These are phyloP conservation scores for Austrofundulus limnaeus DNA, from an alignment of 2,113 vertebrate species.

Conservation along the genomic window DNA sequence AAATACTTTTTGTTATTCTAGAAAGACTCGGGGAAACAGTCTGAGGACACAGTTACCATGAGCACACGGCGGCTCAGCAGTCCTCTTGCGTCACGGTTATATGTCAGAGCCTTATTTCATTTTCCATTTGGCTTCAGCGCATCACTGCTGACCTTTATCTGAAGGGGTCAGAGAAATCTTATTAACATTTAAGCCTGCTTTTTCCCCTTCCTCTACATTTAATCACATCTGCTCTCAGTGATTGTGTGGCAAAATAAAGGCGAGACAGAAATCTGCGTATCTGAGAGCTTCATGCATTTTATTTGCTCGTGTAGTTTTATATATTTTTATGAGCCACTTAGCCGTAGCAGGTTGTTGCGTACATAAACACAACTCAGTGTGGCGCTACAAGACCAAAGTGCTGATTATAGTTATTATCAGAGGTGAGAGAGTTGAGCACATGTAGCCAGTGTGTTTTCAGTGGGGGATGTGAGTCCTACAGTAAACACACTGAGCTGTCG, in stretches of 20 bases:
- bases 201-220: slow-evolving; percentile 10
- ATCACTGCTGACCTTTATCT: slow-evolving; percentile 16
- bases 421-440: slow-evolving; percentile 26
- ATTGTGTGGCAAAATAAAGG: not conserved
- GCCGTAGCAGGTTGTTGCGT: no score
- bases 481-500: not conserved
- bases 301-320: no score
- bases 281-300: not conserved
- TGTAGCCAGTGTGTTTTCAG: not conserved
- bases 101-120: slow-evolving; percentile 19
- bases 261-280: slow-evolving; percentile 5
- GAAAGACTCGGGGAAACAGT: not conserved
- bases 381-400: slow-evolving; percentile 16
- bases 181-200: slow-evolving; percentile 10
- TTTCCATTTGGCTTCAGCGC: slow-evolving; percentile 23
- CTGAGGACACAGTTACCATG: slow-evolving; percentile 4
- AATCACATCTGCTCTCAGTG: not conserved
- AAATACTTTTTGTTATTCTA: not conserved
- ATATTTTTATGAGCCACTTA: no score
- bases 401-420: slow-evolving; percentile 39
- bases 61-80: not conserved
- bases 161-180: not conserved
- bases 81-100: slow-evolving; percentile 12
- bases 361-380: slow-evolving; percentile 23
- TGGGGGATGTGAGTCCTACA: slow-evolving; percentile 2